Percentiles rank a stretch among this genome's conserved stretches.
phyloP scores from a whole-genome alignment of 2,888 invertebrate species.

The Oconnorella tubifera region DNA sequence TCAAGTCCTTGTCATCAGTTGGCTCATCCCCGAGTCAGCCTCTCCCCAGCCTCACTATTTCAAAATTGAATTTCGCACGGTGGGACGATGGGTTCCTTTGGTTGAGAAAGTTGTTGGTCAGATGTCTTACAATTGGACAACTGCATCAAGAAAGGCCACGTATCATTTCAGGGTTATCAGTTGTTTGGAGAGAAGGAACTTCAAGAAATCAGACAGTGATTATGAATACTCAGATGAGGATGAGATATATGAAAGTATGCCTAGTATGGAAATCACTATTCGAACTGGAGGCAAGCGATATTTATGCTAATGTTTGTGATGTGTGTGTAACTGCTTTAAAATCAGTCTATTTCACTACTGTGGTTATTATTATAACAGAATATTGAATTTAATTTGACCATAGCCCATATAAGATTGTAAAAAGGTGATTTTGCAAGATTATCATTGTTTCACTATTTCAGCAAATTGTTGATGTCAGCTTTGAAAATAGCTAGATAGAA shows the following conservation, averaged over 20 bases:
- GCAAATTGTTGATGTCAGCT: no score
- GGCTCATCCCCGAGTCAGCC: slow-evolving; percentile 32
- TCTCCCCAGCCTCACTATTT: slow-evolving; percentile 41
- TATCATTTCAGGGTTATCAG: slow-evolving; percentile 16
- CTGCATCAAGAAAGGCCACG: slow-evolving; percentile 22
- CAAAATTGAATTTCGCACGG: slow-evolving; percentile 40
- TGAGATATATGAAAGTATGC: not conserved
- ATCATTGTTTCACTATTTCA: no score
- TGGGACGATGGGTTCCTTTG: slow-evolving; percentile 32
- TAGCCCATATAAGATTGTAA: no score
- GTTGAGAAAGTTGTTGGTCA: slow-evolving; percentile 15
- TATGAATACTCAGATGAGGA: not conserved
- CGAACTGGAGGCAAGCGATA: no score
- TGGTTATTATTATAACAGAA: no score
- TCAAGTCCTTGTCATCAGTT: slow-evolving; percentile 79
- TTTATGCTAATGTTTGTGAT: no score
- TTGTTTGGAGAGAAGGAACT: not conserved
- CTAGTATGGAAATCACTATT: not conserved
- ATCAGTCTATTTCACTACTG: no score
- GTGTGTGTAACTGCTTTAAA: no score
- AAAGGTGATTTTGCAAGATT: no score
- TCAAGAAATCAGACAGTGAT: not conserved
- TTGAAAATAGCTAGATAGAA: no score
- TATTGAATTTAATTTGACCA: no score
- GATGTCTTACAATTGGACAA: slow-evolving; percentile 30